These are phyloP conservation scores for Hippocampus guttulatus DNA, from an alignment of 2,113 vertebrate genomes.

Conservation along the genomic window DNA sequence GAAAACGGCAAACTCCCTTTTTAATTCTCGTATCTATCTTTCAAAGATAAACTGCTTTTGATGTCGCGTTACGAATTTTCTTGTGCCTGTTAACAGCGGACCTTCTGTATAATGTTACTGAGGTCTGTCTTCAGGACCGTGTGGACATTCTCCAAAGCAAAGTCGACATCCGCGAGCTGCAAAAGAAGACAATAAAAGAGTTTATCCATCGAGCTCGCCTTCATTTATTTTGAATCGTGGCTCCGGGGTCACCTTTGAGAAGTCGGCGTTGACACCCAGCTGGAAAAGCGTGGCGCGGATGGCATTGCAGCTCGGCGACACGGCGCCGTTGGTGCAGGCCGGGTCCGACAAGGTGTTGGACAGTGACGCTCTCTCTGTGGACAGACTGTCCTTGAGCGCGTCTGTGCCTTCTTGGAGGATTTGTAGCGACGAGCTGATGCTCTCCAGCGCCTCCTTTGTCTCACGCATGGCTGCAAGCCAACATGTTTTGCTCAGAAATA, in stretches of 20 bases:
- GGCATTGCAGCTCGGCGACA: conserved; percentile 71
- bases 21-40: no score
- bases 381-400: conserved; percentile 72
- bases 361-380: conserved; percentile 67
- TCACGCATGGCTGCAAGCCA: conserved; percentile 79
- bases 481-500: background rate
- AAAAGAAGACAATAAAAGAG: background rate
- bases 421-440: conserved; percentile 73
- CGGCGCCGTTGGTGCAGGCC: conserved; percentile 66
- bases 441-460: conserved; percentile 81
- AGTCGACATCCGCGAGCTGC: conserved; percentile 77
- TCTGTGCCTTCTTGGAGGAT: conserved; percentile 74
- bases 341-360: conserved; percentile 78
- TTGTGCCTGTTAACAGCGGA: conserved; percentile 38
- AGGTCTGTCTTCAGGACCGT: conserved; percentile 81
- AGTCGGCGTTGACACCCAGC: conserved; percentile 73
- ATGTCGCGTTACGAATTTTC: background rate
- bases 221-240: background rate
- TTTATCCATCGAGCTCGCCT: background rate
- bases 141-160: conserved; percentile 75
- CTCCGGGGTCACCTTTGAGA: conserved; percentile 67
- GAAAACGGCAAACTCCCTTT: no score
- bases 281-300: conserved; percentile 74
- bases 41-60: no score
- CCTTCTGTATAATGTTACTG: conserved; percentile 82